These are phyloP conservation scores for Danionella cerebrum DNA, from an alignment of 2,113 vertebrate genomes.

Conservation along the genomic window DNA sequence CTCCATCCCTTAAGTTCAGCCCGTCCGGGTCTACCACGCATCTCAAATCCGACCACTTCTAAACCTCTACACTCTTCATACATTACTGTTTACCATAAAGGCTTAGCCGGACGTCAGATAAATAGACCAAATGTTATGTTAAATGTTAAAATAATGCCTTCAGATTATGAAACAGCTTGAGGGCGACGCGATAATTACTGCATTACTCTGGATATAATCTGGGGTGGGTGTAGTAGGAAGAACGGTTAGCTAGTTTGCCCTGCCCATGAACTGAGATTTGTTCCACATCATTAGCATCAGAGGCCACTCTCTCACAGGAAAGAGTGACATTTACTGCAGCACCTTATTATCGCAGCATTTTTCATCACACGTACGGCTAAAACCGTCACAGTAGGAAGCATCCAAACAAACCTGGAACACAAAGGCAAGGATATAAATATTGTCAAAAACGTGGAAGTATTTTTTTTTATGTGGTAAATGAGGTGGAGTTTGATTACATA, in stretches of 20 bases:
- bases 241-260: background rate
- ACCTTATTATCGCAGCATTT: background rate
- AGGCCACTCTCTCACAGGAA: constrained; percentile 1
- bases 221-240: background rate
- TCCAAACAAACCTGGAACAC: background rate
- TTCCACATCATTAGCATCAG: constrained; percentile 20
- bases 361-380: background rate
- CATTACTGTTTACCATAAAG: background rate
- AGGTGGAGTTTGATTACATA: too few relatives aligned
- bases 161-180: background rate
- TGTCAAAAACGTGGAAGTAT: too few relatives aligned
- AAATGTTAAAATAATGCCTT: background rate
- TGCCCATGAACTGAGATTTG: constrained; percentile 10
- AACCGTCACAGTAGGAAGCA: background rate
- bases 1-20: background rate
- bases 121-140: background rate
- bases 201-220: background rate
- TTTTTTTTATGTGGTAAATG: too few relatives aligned
- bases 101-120: background rate
- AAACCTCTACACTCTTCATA: background rate
- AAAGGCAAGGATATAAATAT: too few relatives aligned
- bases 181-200: background rate
- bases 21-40: background rate
- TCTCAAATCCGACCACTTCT: background rate
- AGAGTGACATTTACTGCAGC: constrained; percentile 16